Base-by-base conservation (phyloP, 92 coral and sea anemone species). In the Palythoa grandiflora region DNA sequence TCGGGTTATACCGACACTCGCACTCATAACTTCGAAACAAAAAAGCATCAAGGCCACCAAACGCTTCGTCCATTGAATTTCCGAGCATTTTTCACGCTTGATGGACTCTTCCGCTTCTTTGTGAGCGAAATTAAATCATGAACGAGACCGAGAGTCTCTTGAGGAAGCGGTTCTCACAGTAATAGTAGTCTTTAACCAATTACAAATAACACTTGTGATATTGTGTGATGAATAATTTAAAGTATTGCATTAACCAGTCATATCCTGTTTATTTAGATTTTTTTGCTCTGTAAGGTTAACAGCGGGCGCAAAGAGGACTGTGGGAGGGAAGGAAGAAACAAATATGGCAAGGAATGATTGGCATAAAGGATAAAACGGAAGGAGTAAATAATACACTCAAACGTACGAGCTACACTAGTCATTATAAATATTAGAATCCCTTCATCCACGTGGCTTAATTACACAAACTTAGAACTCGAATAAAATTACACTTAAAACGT, bases 191-290 rank as follows among this genome's bases (percentile, higher is more conserved):
- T 37, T 63, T 80, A 8, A 81, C 55, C 53, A 47, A 81, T 81
- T 81, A 81, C 86, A 38, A 81, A 81, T 52, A 65, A 12, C 44
- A 39, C 86, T 68, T 50, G 75, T 50, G 59, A 81, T 65, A 47
- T 81, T 81, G 75, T 81, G 75, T 66, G 86, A 81, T 81, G 86
- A 81, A 81, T 81, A 81, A 81, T 81, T 77, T 68, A 81, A 36
- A 44, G 53, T 76, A 60, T 28, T 71, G 38, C 11, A 38, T 81
- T 81, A 40, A 81, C 86, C 61, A 50, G 86, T 81, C 75, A 65
- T 65, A 20, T 65, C 39, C 38, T 63, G 61, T 81, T 66, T 66
- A 51, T 81, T 80, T 63, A 36, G 6, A 51, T 13, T 63, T 15
- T 17, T 21, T 63, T 63, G 39, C 61, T 20, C 61, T 20, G 59